These are phyloP conservation scores for Macquaria australasica DNA, from an alignment of 2,113 vertebrate genomes.

Conservation along the genomic window DNA sequence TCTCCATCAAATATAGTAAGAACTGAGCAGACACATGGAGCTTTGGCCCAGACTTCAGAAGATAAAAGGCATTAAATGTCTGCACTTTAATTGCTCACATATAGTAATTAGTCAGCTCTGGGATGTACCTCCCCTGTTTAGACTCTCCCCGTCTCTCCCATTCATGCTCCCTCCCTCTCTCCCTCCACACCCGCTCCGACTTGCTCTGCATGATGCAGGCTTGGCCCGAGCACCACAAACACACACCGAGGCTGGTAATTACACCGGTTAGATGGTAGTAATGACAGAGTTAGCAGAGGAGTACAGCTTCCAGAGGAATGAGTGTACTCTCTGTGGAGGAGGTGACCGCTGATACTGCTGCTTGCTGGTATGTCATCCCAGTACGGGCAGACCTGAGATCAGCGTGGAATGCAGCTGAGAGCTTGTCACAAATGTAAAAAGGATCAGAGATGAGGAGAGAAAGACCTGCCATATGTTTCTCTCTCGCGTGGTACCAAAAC, in stretches of 20 bases:
- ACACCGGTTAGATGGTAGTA: conserved; percentile 67
- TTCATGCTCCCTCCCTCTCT: conserved; percentile 32
- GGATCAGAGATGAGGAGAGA: conserved; percentile 11
- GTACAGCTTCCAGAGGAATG: conserved; percentile 68
- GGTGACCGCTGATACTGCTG: conserved; percentile 43
- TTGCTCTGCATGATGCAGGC: conserved; percentile 51
- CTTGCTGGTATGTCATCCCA: conserved; percentile 32
- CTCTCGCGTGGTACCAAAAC: conserved; percentile 23
- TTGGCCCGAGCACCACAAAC: conserved; percentile 67
- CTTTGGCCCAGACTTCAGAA: conserved; percentile 48
- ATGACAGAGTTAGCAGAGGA: conserved; percentile 76
- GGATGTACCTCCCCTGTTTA: conserved; percentile 45
- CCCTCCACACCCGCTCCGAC: not conserved
- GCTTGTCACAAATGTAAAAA: conserved; percentile 16
- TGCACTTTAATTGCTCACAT: conserved; percentile 71
- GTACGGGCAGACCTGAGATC: conserved; percentile 52
- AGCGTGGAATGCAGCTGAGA: conserved; percentile 6
- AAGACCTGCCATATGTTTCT: conserved; percentile 3
- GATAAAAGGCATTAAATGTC: conserved; percentile 60
- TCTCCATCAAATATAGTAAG: conserved; percentile 5
- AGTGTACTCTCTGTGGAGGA: conserved; percentile 57
- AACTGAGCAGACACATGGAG: conserved; percentile 21
- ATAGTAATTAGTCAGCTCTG: conserved; percentile 69
- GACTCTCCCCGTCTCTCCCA: conserved; percentile 36
- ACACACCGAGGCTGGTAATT: conserved; percentile 75